Evolutionary conservation across 2,888 invertebrate genomes (phyloP).

Genomic region (Rhagium mordax): DNA sequence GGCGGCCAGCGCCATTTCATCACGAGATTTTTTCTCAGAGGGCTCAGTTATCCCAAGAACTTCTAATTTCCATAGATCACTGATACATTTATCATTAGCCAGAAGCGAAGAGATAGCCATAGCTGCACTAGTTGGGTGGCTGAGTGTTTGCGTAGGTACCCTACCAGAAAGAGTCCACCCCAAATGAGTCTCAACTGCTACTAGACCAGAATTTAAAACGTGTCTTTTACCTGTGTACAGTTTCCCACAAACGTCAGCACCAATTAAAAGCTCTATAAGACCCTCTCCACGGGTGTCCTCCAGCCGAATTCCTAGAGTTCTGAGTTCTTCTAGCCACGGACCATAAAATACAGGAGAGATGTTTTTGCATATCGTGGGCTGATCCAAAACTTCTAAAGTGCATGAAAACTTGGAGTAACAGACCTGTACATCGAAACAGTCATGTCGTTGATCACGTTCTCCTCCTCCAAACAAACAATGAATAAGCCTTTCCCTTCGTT

Average conservation of each 20-base stretch:
- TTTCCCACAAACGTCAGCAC: slow-evolving; percentile 31
- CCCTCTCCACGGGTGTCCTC: not conserved
- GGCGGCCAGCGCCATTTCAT: slow-evolving; percentile 23
- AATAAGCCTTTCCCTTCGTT: slow-evolving; percentile 20
- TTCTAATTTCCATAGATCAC: slow-evolving; percentile 36
- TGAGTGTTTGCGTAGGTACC: not conserved
- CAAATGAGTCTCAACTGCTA: slow-evolving; percentile 18
- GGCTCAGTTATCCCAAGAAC: slow-evolving; percentile 38
- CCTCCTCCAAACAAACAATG: slow-evolving; percentile 65
- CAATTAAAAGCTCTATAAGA: slow-evolving; percentile 34
- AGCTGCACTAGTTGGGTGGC: not conserved
- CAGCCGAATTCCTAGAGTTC: slow-evolving; percentile 13
- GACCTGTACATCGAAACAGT: not conserved
- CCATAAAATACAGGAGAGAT: slow-evolving; percentile 9
- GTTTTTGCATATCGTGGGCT: slow-evolving; percentile 8
- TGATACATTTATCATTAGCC: not conserved
- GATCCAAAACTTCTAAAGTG: not conserved
- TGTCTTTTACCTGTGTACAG: slow-evolving; percentile 30
- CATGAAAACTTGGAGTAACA: not conserved
- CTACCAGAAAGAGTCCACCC: slow-evolving; percentile 31
- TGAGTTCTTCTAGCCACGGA: slow-evolving; percentile 21
- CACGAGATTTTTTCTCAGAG: too few relatives aligned
- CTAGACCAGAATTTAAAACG: slow-evolving; percentile 38
- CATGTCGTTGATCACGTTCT: slow-evolving; percentile 42
- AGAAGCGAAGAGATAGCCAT: not conserved